These are phyloP conservation scores for Corythaeola cristata DNA, from an alignment of 2,113 vertebrate genomes.

Conservation along the genomic window DNA sequence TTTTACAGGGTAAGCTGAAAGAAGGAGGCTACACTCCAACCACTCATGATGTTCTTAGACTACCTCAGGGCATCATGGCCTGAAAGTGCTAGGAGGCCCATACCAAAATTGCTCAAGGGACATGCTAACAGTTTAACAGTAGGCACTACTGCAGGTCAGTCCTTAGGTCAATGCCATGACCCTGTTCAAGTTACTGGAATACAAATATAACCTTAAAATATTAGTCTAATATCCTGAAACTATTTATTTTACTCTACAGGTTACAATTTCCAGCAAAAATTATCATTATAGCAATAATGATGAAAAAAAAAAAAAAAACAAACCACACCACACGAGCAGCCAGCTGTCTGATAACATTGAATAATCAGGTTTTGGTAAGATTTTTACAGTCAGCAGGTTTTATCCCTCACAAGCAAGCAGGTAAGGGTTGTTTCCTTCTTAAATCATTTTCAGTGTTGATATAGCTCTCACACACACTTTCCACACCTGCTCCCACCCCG, in stretches of 20 bases:
- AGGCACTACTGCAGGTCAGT: neutral
- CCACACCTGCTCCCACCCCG: neutral
- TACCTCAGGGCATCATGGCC: neutral
- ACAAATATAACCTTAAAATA: neutral
- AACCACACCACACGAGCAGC: neutral
- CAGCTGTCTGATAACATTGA: neutral
- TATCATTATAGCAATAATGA: neutral
- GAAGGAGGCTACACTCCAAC: neutral
- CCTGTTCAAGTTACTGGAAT: neutral
- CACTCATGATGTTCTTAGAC: neutral
- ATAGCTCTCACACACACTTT: neutral
- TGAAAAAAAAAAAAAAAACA: neutral
- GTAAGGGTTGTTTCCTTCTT: neutral
- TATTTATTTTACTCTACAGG: neutral
- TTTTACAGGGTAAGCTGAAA: neutral
- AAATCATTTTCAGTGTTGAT: neutral
- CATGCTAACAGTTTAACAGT: neutral
- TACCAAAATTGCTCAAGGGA: neutral
- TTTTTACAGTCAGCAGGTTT: too few relatives aligned
- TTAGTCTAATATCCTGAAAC: neutral
- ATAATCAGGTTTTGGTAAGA: too few relatives aligned
- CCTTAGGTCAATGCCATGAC: neutral
- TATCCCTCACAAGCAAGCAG: neutral
- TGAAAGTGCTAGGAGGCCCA: neutral
- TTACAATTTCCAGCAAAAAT: neutral